A percentile compares a stretch with the other conserved stretches of the same genome.
These are phyloP conservation scores for Corticium candelabrum DNA, from an alignment of 37 sponge, comb jelly and placozoan species.

Conservation along the genomic window DNA sequence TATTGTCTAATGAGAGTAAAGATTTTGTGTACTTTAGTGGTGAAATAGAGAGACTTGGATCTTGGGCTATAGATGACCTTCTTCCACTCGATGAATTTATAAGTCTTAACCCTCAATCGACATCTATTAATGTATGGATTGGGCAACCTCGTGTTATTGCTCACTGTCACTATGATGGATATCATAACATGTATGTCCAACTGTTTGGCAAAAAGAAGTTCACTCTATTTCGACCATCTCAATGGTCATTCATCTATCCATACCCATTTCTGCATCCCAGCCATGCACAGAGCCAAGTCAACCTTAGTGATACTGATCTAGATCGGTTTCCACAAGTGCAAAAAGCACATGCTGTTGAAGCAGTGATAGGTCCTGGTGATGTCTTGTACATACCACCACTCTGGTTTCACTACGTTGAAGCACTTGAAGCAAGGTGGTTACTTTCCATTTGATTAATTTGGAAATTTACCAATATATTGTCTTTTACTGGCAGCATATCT, in stretches of 20 bases:
- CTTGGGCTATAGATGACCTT: slow-evolving; percentile 64
- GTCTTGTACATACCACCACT: slow-evolving; percentile 79
- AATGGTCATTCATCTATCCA: slow-evolving; percentile 71
- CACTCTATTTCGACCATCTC: slow-evolving; percentile 44
- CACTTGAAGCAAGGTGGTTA: slow-evolving; percentile 34
- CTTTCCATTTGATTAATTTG: not conserved
- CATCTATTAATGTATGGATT: slow-evolving; percentile 80
- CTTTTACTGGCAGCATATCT: slow-evolving; percentile 43
- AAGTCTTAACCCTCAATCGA: slow-evolving; percentile 42
- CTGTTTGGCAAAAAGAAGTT: slow-evolving; percentile 75
- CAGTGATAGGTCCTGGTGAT: slow-evolving; percentile 64
- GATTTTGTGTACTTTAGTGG: slow-evolving; percentile 63
- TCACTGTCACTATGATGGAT: slow-evolving; percentile 90
- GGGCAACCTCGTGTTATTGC: slow-evolving; percentile 83
- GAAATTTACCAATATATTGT: not conserved
- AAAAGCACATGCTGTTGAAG: slow-evolving; percentile 34
- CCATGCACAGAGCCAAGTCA: slow-evolving; percentile 84
- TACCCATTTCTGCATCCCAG: slow-evolving; percentile 85
- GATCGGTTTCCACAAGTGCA: slow-evolving; percentile 22
- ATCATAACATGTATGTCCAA: slow-evolving; percentile 86
- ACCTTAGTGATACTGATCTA: slow-evolving; percentile 34
- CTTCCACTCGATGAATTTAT: slow-evolving; percentile 63
- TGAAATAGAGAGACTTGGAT: slow-evolving; percentile 61
- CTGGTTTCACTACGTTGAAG: slow-evolving; percentile 84
- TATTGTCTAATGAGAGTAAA: not conserved